A percentile compares a stretch with the other conserved stretches of the same genome.
Evolutionary conservation across 23 tunicate species (phyloP).

Genomic region (Trididemnum miniatum): DNA sequence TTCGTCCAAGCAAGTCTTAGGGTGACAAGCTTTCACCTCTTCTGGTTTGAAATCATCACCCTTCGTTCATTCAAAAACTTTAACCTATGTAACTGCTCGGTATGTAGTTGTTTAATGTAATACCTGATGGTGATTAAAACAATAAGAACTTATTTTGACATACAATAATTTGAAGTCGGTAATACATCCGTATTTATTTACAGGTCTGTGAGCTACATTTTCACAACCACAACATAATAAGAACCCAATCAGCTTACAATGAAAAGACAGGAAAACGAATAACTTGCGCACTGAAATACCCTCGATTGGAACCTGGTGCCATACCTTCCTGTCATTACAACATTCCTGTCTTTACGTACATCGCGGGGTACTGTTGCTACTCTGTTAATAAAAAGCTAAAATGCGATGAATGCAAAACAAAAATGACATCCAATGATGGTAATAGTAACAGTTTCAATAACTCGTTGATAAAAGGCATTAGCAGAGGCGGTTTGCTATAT

Average conservation of each 20-base stretch:
- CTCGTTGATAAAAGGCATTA: conserved; percentile 12
- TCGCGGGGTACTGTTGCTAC: conserved; percentile 31
- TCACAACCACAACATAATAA: not conserved
- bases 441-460: not conserved
- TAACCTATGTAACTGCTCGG: not conserved
- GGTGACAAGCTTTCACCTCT: not conserved
- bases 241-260: conserved; percentile 5
- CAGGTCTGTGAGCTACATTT: conserved; percentile 29
- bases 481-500: conserved; percentile 8
- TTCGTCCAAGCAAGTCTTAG: too few species aligned
- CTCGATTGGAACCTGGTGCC: not conserved
- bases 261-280: conserved; percentile 7
- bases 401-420: conserved; percentile 2
- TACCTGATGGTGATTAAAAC: not conserved
- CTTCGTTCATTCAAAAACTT: not conserved
- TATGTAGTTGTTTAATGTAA: too few species aligned
- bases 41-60: not conserved
- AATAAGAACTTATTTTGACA: not conserved
- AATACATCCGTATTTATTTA: not conserved
- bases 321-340: conserved; percentile 5
- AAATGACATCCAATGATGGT: not conserved
- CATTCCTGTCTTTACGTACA: conserved; percentile 15
- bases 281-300: not conserved
- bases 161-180: not conserved
- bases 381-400: conserved; percentile 23